A percentile compares a stretch with the other conserved stretches of the same genome.
These are phyloP conservation scores for Lepidonotus clava DNA, from an alignment of 2,888 invertebrate species.

Conservation along the genomic window DNA sequence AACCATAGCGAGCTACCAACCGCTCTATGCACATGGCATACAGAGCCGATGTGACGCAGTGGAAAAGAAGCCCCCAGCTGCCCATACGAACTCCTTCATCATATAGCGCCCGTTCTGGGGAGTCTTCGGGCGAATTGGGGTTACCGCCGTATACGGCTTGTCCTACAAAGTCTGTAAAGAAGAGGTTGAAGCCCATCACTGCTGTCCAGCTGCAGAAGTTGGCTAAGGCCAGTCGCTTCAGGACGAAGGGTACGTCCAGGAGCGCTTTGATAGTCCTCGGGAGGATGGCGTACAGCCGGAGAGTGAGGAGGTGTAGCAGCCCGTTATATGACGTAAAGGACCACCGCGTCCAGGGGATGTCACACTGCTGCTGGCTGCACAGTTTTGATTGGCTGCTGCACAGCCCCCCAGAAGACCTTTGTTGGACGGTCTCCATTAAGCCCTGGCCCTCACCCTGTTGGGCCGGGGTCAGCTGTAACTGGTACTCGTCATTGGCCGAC, in stretches of 20 bases:
- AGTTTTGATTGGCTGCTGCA: neutral
- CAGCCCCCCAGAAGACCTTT: neutral
- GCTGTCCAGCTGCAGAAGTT: slow-evolving; percentile 99
- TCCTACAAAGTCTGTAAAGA: slow-evolving; percentile 97
- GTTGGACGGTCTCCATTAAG: neutral
- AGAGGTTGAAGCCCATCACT: slow-evolving; percentile 96
- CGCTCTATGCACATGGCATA: slow-evolving; percentile 94
- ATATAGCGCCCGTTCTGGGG: slow-evolving; percentile 82
- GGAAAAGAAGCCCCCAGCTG: slow-evolving; percentile 97
- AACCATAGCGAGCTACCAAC: slow-evolving; percentile 86
- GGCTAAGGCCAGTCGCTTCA: slow-evolving; percentile 92
- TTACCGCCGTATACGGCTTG: slow-evolving; percentile 93
- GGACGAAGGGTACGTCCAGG: slow-evolving; percentile 89
- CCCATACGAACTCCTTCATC: slow-evolving; percentile 97
- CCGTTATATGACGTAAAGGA: slow-evolving; percentile 41
- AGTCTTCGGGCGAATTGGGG: slow-evolving; percentile 83
- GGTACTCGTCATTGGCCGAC: slow-evolving; percentile 57
- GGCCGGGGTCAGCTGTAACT: neutral
- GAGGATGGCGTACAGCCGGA: slow-evolving; percentile 57
- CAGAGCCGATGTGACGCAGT: slow-evolving; percentile 85
- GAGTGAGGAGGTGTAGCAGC: slow-evolving; percentile 28
- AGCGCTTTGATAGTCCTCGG: slow-evolving; percentile 67
- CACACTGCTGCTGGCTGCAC: neutral
- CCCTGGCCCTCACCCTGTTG: neutral
- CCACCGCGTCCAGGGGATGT: slow-evolving; percentile 53